These are phyloP conservation scores for Clarias macrocephalus DNA, from an alignment of 2,113 vertebrate species.

Conservation along the genomic window DNA sequence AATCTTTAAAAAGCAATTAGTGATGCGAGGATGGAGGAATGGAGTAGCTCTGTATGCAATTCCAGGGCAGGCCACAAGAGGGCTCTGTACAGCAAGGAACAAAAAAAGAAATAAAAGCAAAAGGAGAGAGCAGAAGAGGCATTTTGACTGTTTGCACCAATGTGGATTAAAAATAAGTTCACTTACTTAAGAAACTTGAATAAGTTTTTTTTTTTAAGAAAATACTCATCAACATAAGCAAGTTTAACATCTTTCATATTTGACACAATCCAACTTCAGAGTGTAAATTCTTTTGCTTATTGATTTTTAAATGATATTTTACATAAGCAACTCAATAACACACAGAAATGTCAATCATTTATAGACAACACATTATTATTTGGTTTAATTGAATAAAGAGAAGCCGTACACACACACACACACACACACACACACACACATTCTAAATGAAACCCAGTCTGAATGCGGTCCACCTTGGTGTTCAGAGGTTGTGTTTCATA, in stretches of 20 bases:
- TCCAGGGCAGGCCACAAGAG: conserved; percentile 46
- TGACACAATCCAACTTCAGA: neutral
- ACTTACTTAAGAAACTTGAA: no score
- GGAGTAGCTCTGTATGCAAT: conserved; percentile 44
- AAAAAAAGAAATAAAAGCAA: neutral
- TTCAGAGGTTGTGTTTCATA: neutral
- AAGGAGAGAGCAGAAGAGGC: neutral
- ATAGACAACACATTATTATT: neutral
- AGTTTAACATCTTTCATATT: neutral
- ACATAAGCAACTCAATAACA: neutral
- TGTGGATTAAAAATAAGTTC: neutral
- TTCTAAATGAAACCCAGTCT: neutral
- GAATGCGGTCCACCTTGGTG: conserved; percentile 2
- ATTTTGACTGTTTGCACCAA: conserved; percentile 30
- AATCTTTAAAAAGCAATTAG: conserved; percentile 33
- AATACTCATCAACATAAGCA: neutral
- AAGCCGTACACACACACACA: neutral
- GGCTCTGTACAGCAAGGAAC: conserved; percentile 49
- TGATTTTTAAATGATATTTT: neutral
- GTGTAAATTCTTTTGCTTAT: neutral
- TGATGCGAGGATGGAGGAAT: conserved; percentile 8
- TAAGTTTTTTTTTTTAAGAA: neutral
- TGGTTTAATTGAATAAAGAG: neutral
- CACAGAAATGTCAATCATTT: neutral
- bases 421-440: no score